These are phyloP conservation scores for Philopotamus ludificatus DNA, from an alignment of 1,140 invertebrate genomes.

Conservation along the genomic window DNA sequence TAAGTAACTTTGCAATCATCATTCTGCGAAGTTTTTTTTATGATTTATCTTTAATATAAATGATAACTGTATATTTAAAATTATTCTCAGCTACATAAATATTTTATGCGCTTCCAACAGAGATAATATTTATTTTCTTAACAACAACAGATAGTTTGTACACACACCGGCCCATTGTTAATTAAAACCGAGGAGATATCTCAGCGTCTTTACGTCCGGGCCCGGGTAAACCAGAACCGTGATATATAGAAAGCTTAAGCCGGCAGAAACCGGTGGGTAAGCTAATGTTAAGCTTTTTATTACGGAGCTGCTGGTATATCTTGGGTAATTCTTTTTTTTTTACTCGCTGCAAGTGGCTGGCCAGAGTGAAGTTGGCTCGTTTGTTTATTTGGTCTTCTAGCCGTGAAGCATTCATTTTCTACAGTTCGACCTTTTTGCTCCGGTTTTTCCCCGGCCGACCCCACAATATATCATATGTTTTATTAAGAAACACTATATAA, in stretches of 20 bases:
- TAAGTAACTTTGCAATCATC: too few relatives aligned
- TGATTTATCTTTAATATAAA: too few relatives aligned
- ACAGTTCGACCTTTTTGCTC: conserved; percentile 13
- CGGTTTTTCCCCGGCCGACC: too few relatives aligned
- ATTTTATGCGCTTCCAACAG: too few relatives aligned
- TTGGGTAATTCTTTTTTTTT: neutral
- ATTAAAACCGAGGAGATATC: neutral
- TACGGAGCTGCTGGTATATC: neutral
- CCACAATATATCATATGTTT: too few relatives aligned
- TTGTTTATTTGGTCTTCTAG: conserved; percentile 14
- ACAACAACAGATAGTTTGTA: too few relatives aligned
- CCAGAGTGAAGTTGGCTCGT: conserved; percentile 9
- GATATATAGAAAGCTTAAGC: neutral
- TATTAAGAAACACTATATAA: too few relatives aligned
- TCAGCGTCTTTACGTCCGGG: neutral
- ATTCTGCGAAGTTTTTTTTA: too few relatives aligned
- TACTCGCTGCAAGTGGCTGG: conserved; percentile 3
- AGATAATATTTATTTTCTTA: too few relatives aligned
- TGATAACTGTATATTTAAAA: too few relatives aligned
- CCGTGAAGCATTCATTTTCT: neutral
- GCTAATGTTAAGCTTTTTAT: conserved; percentile 8
- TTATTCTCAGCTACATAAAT: too few relatives aligned
- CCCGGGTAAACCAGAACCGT: neutral
- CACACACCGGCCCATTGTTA: too few relatives aligned
- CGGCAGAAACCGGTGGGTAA: neutral